Conservation (phyloP, 1,140 invertebrate species). For the Drosophila cardini region DNA sequence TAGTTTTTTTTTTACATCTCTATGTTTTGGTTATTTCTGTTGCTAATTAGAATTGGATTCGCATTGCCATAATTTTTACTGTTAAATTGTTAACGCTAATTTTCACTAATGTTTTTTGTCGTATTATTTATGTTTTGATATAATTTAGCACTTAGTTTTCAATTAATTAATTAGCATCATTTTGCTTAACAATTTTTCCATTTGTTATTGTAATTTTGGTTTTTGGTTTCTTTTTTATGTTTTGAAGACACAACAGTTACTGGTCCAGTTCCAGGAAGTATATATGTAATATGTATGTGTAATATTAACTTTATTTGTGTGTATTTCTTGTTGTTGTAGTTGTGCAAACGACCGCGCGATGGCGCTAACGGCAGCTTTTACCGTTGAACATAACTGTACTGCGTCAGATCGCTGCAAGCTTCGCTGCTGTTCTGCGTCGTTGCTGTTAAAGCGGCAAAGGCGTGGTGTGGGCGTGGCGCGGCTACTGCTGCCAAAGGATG, state of each 20-base stretch:
- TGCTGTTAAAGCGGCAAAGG: slow-evolving; percentile 64
- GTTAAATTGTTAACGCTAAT: slow-evolving; percentile 56
- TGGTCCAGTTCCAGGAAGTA: slow-evolving; percentile 85
- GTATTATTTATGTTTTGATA: slow-evolving; percentile 34
- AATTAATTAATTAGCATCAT: slow-evolving; percentile 41
- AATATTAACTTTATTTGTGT: slow-evolving; percentile 14
- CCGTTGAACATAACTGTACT: slow-evolving; percentile 69
- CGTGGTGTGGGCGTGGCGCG: slow-evolving; percentile 62
- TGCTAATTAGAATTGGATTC: slow-evolving; percentile 70
- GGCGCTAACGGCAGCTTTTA: slow-evolving; percentile 49
- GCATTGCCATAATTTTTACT: slow-evolving; percentile 43
- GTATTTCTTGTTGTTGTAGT: slow-evolving; percentile 19
- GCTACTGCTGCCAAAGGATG: slow-evolving; percentile 26
- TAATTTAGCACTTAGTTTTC: slow-evolving; percentile 81
- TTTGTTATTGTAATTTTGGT: slow-evolving; percentile 56
- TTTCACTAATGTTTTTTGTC: slow-evolving; percentile 64
- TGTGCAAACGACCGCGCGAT: slow-evolving; percentile 16
- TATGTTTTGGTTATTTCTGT: slow-evolving; percentile 18
- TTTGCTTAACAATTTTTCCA: slow-evolving; percentile 41
- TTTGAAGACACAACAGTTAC: slow-evolving; percentile 85
- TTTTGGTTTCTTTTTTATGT: slow-evolving; percentile 54
- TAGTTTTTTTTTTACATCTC: slow-evolving; percentile 14
- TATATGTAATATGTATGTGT: slow-evolving; percentile 38
- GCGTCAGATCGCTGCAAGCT: slow-evolving; percentile 64
- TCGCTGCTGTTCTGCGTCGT: slow-evolving; percentile 51